Evolutionary conservation across 2,888 invertebrate species (phyloP).

Genomic region (Gymnosoma rotundatum): DNA sequence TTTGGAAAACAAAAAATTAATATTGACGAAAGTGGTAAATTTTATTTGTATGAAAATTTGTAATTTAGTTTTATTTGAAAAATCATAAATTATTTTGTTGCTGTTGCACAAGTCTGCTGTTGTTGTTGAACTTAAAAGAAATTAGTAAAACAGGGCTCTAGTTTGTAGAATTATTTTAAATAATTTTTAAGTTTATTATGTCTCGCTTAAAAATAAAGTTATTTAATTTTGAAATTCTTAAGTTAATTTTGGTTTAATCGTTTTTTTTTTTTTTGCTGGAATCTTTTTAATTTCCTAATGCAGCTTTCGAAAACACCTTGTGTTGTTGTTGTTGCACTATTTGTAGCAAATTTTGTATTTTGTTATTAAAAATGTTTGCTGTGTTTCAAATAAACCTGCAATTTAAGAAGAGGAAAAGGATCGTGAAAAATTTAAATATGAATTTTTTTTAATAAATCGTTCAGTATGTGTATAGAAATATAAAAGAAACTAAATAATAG

Average conservation of each 20-base stretch:
- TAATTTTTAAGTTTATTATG: conserved; percentile 54
- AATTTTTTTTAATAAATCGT: too few relatives aligned
- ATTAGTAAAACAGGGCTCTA: conserved; percentile 69
- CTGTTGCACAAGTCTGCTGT: conserved; percentile 30
- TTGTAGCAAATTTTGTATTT: conserved; percentile 19
- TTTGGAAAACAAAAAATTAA: conserved; percentile 56
- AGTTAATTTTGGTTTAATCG: conserved; percentile 14
- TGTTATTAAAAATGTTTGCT: conserved; percentile 10
- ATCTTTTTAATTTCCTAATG: conserved; percentile 3
- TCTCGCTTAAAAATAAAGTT: conserved; percentile 26
- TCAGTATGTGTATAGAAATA: too few relatives aligned
- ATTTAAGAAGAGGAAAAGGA: neutral
- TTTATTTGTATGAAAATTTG: conserved; percentile 58
- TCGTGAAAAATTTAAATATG: neutral
- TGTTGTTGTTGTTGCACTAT: neutral
- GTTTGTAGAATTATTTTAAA: conserved; percentile 60
- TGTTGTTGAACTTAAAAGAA: conserved; percentile 54
- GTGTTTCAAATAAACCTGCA: conserved; percentile 26
- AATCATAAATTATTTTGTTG: conserved; percentile 35
- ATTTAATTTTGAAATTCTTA: conserved; percentile 1
- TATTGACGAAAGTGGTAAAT: conserved; percentile 64
- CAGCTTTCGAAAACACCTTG: neutral
- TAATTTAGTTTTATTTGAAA: conserved; percentile 60
- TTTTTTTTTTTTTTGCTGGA: neutral
- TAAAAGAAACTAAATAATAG: neutral